Evolutionary conservation across 2,888 invertebrate genomes (phyloP), one percentile per base, ranked within the genome.

Genomic region (Dichetophora obliterata): DNA sequence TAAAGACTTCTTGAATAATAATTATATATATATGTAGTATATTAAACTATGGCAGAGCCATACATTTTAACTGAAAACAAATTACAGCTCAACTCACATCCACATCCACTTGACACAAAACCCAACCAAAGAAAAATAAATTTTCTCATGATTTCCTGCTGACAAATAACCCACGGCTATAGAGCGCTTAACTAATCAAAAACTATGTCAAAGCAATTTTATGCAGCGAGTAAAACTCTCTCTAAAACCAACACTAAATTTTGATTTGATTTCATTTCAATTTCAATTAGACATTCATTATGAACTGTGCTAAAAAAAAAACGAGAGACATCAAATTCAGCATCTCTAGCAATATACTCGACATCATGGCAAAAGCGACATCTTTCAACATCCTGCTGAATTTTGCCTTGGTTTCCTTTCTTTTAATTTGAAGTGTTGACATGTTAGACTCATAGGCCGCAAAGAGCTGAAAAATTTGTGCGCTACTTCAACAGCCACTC

Each of bases 201-300:
- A 72, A 72, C 57, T 72, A 61, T 65, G 74, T 74, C 74, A 74
- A 65, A 74, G 61, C 65, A 66, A 74, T 66, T 65, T 74, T n/a
- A 16, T 52, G 59, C 22, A 65, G 16, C 66, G 9, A 31, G 22
- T 34, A 65, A 74, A 65, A 22, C 63, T 59, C 61, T n/a, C 54
- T 61, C 16, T 9, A 1, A 19, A 66, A 66, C 34, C 66, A 43
- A 14, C 74, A 34, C 65, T 52, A 34, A 74, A 71, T 34, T 24
- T 71, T 71, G 71, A 74, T 65, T 74, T 65, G 50, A 50, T 65
- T 74, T 65, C 74, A 65, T 50, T 74, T 74, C 63, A 63, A 74
- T 65, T 74, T 65, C 74, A 74, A 74, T 74, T 74, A 65, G 31
- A 50, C 52, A 74, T 74, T 72, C 72, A 72, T 72, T 72, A 72